phyloP scores from a whole-genome alignment of 2,113 vertebrate species.

The Chroicocephalus ridibundus region DNA sequence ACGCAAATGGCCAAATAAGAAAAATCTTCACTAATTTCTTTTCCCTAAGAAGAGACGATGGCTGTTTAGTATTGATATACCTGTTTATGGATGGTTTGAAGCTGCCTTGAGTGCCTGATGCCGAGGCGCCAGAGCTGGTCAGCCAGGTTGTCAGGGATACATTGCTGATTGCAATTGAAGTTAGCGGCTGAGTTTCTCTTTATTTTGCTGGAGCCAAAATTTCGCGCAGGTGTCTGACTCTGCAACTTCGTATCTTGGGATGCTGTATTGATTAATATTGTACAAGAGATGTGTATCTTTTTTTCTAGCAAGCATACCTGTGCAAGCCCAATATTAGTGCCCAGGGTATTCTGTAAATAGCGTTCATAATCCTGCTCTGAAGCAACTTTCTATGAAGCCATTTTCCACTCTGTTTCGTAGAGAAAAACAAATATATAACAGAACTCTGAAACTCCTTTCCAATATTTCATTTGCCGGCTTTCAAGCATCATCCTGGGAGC shows the following conservation, averaged over 20 bases:
- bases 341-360: constrained; percentile 35
- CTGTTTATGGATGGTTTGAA: background rate
- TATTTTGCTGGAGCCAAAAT: background rate
- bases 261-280: constrained; percentile 37
- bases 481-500: constrained; percentile 58
- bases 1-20: background rate
- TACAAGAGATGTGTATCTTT: background rate
- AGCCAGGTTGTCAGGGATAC: background rate
- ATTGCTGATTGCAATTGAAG: background rate
- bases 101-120: background rate
- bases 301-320: background rate
- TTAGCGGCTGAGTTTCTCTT: background rate
- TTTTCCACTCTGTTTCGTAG: constrained; percentile 50
- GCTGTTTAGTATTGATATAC: background rate
- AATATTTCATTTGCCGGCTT: constrained; percentile 40
- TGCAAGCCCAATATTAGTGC: constrained; percentile 42
- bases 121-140: background rate
- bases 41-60: background rate
- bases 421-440: constrained; percentile 60
- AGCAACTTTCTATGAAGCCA: constrained; percentile 35
- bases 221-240: background rate
- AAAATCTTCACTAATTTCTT: background rate
- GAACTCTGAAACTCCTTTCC: background rate
- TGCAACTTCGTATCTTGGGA: background rate
- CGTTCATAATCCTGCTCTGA: constrained; percentile 28